These are phyloP conservation scores for Notospermus geniculatus DNA, from an alignment of 1,140 invertebrate genomes.

Conservation along the genomic window DNA sequence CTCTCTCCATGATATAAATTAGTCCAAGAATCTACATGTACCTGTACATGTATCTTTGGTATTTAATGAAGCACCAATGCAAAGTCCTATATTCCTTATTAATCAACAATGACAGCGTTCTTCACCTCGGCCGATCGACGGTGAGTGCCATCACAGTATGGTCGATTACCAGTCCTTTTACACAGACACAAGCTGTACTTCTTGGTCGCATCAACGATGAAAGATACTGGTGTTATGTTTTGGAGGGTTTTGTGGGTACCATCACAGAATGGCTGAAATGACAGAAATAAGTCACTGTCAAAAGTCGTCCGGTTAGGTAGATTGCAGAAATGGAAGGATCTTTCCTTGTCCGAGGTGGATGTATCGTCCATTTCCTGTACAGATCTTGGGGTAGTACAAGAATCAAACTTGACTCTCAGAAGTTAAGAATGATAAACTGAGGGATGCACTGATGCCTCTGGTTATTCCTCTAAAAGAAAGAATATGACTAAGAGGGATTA, in stretches of 20 bases:
- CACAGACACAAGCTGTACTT: constrained; percentile 1
- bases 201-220: background rate
- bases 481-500: no score
- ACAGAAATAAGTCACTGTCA: background rate
- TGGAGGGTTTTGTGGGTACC: background rate
- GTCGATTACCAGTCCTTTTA: background rate
- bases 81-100: no score
- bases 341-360: background rate
- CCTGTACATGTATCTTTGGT: no score
- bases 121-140: no score
- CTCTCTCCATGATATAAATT: no score
- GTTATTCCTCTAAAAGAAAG: background rate
- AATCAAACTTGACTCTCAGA: background rate
- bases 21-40: no score
- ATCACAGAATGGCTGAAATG: constrained; percentile 9
- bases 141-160: constrained; percentile 3
- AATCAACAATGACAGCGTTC: no score
- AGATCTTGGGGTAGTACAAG: background rate
- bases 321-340: background rate
- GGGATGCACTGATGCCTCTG: background rate
- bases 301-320: background rate
- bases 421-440: background rate
- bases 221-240: background rate
- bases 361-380: background rate
- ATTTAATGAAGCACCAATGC: no score